phyloP scores from a whole-genome alignment of 2,888 invertebrate species.

The Tenthredo mesomela region DNA sequence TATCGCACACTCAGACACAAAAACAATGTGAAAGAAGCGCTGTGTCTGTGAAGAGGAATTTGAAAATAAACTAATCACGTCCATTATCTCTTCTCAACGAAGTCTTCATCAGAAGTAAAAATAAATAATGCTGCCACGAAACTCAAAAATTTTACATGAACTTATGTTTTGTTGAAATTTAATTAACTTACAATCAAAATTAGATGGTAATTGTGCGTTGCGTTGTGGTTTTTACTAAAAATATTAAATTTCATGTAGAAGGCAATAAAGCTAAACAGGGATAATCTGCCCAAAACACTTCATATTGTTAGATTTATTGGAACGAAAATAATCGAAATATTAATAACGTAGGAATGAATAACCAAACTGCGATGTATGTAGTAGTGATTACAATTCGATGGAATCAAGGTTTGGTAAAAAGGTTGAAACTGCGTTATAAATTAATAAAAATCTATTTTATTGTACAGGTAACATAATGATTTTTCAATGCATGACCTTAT shows the following conservation, averaged over 20 bases:
- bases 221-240: background rate
- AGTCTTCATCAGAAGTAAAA: background rate
- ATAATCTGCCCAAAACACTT: no score
- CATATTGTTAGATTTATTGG: no score
- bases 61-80: background rate
- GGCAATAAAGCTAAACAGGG: background rate
- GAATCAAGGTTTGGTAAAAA: background rate
- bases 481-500: slow-evolving; percentile 58
- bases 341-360: background rate
- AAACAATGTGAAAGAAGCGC: background rate
- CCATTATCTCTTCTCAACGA: background rate
- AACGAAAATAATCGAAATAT: background rate
- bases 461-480: slow-evolving; percentile 69
- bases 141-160: background rate
- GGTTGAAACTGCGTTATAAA: background rate
- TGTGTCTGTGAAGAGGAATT: background rate
- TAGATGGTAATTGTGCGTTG: background rate
- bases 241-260: background rate
- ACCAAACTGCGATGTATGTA: background rate
- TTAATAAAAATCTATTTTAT: slow-evolving; percentile 69
- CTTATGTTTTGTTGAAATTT: background rate
- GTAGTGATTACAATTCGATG: no score
- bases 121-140: background rate
- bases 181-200: background rate
- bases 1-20: background rate